Evolutionary conservation across 2,888 invertebrate species (phyloP).

Genomic region (Tubulanus polymorphus): DNA sequence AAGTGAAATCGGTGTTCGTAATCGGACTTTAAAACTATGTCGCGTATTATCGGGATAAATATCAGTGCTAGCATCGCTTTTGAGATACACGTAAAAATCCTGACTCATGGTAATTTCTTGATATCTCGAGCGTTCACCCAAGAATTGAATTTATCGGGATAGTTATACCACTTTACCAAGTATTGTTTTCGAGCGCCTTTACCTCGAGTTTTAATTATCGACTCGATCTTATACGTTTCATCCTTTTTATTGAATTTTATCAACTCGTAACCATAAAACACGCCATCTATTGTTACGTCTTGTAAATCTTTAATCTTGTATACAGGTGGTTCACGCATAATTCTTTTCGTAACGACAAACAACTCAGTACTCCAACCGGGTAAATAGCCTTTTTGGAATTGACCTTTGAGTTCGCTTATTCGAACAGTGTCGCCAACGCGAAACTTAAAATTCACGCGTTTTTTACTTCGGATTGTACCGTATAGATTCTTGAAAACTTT

Average conservation of each 20-base stretch:
- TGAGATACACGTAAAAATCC: neutral
- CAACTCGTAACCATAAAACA: slow-evolving; percentile 15
- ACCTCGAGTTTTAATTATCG: slow-evolving; percentile 9
- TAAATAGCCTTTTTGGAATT: slow-evolving; percentile 20
- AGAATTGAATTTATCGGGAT: neutral
- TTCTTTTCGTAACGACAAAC: slow-evolving; percentile 14
- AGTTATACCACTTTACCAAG: neutral
- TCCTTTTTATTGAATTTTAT: slow-evolving; percentile 9
- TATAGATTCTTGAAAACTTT: slow-evolving; percentile 10
- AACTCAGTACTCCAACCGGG: slow-evolving; percentile 19
- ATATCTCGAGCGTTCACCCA: neutral
- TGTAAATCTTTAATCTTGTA: slow-evolving; percentile 13
- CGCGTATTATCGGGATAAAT: neutral
- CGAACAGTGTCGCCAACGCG: slow-evolving; percentile 15
- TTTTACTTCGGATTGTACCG: neutral
- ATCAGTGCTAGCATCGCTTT: neutral
- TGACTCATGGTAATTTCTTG: too few species aligned
- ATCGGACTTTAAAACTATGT: neutral
- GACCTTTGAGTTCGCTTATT: slow-evolving; percentile 14
- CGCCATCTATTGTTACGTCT: slow-evolving; percentile 12
- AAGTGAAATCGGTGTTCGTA: neutral
- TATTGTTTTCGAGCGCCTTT: neutral
- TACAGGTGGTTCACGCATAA: slow-evolving; percentile 2
- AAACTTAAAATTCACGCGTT: slow-evolving; percentile 4
- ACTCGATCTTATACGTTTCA: slow-evolving; percentile 12